Evolutionary conservation across 1,140 invertebrate genomes (phyloP), one percentile per base, ranked within the genome.

Genomic region (Hylyphantes graminicola): DNA sequence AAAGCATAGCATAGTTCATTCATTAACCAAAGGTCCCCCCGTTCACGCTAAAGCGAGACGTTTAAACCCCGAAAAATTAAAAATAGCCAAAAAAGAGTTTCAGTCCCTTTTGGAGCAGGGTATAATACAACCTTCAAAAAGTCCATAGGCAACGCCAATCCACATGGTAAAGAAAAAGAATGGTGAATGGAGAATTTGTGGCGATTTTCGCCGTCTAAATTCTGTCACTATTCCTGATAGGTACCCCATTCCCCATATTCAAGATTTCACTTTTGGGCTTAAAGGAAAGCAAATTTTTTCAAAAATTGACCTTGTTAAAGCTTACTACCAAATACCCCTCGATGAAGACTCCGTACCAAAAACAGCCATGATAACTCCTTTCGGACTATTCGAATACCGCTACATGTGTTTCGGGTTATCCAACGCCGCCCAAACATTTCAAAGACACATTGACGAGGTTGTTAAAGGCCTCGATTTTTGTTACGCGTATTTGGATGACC

Each of bases 351-450:
- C 7, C 13, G 17, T 13, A 8, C 0, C 0, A 7, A 19, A 65
- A 7, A 5, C 63, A 13, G 1, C 9, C 12, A n/a, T 19, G 9
- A 13, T 5, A 10, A 2, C 12, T 1, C 2, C 0, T n/a, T n/a
- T n/a, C n/a, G n/a, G n/a, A n/a, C n/a, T n/a, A n/a, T 65, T 10
- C 1, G 17, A 13, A 2, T 7, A 17, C 17, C 12, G 10, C 12
- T 17, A 19, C 11, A 65, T 65, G 63, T 0, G 13, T 10, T 65
- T 65, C 21, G 63, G 7, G 17, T 65, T 65, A 17, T 19, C 13
- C n/a, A 65, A 65, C 63, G 63, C 63, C n/a, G 63, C 17, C 63
- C 63, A 65, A 65, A 4, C 2, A 13, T 65, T 65, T 17, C 63
- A 7, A 17, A 1, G 63, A 65, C 21, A 19, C 64, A 19, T 19